Conservation (phyloP, 2,888 invertebrate species). For the Stenolophus ochropezus region DNA sequence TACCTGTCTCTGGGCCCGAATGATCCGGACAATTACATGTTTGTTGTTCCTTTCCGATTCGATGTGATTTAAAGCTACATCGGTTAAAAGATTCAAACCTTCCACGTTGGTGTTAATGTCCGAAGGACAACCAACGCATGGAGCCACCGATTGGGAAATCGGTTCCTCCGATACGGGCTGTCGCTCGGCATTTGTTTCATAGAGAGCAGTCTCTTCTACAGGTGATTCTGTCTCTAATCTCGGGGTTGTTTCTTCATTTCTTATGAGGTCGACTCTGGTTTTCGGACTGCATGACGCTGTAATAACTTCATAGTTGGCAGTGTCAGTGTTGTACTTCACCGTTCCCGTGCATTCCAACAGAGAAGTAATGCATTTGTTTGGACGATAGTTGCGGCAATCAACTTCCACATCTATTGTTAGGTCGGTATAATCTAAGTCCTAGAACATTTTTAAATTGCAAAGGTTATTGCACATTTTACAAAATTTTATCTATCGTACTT, state of each 20-base stretch:
- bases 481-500: conserved; percentile 45
- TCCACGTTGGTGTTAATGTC: conserved; percentile 74
- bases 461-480: conserved; percentile 33
- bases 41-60: conserved; percentile 69
- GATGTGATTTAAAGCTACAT: conserved; percentile 74
- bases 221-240: conserved; percentile 8
- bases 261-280: conserved; percentile 49
- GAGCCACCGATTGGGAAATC: conserved; percentile 66
- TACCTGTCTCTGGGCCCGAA: conserved; percentile 77
- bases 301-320: conserved; percentile 64
- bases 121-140: conserved; percentile 75
- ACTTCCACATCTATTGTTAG: conserved; percentile 66
- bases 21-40: conserved; percentile 73
- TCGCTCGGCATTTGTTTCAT: conserved; percentile 6
- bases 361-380: conserved; percentile 65
- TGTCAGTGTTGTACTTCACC: conserved; percentile 63
- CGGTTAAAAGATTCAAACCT: conserved; percentile 74
- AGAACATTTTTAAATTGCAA: conserved; percentile 45
- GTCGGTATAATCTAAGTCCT: conserved; percentile 65
- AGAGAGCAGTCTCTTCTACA: background rate
- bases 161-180: conserved; percentile 19
- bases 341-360: conserved; percentile 67
- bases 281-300: conserved; percentile 67
- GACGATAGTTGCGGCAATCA: conserved; percentile 64
- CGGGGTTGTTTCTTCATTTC: conserved; percentile 6